Base-by-base conservation (phyloP, 2,888 invertebrate species). In the Coelopa pilipes region DNA sequence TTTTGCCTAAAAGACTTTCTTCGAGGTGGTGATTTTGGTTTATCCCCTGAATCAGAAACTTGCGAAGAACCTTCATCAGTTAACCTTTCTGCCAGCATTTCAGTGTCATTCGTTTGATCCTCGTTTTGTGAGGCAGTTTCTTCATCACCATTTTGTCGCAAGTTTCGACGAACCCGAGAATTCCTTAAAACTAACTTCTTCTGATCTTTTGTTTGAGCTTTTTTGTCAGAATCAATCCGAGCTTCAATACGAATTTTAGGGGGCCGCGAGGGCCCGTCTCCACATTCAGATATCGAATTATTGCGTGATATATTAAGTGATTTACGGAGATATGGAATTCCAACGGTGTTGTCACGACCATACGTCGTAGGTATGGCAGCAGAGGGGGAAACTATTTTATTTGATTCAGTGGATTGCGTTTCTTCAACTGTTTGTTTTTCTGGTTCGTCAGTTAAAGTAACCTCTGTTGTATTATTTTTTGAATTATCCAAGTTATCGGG, bases 211-310 rank as follows among this genome's bases (percentile, higher is more conserved):
- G 74, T 62, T 53, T 57, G 74, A 1, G 74, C 70, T 66, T 81
- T 79, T 45, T 78, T 80, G 60, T 79, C 80, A 5, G 81, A 81
- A 60, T 82, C 82, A 66, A 81, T 82, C 1, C 82, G 78, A 15
- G 80, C 81, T 63, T 82, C 81, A 49, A 80, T 81, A 34, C 82
- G 80, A 49, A 83, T 81, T 78, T 81, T 82, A 11, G 76, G 79
- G 47, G 79, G 78, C n/a, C 76, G 78, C 12, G 78, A 67, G 50
- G 78, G 74, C 3, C 76, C 75, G 17, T 79, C 80, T 17, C 66
- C 73, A 9, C 59, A 59, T 15, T 78, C 78, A 50, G 76, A 77
- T 9, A 77, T 72, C 3, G 78, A 75, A 17, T 70, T 77, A 15
- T 73, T 77, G 24, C 79, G 79, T 10, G 78, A 74, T 2, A 78